phyloP scores from a whole-genome alignment of 2,113 vertebrate species.

The Nothobranchius kuhntae region DNA sequence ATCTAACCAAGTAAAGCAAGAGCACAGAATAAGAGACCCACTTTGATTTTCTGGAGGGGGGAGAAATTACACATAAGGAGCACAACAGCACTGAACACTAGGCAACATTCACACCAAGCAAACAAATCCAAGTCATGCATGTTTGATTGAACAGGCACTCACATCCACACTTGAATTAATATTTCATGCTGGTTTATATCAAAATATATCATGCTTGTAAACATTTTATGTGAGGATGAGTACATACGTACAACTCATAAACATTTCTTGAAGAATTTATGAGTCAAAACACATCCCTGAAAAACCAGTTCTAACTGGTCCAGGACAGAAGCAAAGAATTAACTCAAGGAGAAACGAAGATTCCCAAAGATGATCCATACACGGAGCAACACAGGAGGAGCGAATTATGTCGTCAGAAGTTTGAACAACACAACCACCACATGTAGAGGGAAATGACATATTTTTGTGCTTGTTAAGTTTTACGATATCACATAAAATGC shows the following conservation, averaged over 20 bases:
- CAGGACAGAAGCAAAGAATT: slow-evolving; percentile 81
- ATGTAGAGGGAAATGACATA: slow-evolving; percentile 1
- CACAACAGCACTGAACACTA: background rate
- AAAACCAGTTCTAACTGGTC: slow-evolving; percentile 90
- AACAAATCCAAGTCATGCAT: slow-evolving; percentile 10
- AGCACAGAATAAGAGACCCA: slow-evolving; percentile 37
- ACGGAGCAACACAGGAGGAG: slow-evolving; percentile 3
- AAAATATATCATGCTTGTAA: background rate
- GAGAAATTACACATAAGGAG: slow-evolving; percentile 55
- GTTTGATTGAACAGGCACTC: background rate
- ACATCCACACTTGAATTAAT: background rate
- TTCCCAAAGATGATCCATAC: slow-evolving; percentile 13
- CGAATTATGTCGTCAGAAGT: slow-evolving; percentile 53
- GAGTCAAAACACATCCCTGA: slow-evolving; percentile 87
- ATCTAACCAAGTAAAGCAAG: slow-evolving; percentile 38
- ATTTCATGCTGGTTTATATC: background rate
- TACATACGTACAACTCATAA: slow-evolving; percentile 86
- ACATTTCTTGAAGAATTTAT: slow-evolving; percentile 88
- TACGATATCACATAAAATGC: background rate
- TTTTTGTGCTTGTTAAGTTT: slow-evolving; percentile 7
- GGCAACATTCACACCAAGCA: slow-evolving; percentile 14
- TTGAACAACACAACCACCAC: slow-evolving; percentile 63
- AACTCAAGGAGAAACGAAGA: slow-evolving; percentile 78
- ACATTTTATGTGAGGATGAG: background rate
- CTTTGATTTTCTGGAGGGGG: slow-evolving; percentile 37